Evolutionary conservation across 2,113 vertebrate species (phyloP), one percentile per base, ranked within the genome.

Genomic region (Opisthocomus hoazin): DNA sequence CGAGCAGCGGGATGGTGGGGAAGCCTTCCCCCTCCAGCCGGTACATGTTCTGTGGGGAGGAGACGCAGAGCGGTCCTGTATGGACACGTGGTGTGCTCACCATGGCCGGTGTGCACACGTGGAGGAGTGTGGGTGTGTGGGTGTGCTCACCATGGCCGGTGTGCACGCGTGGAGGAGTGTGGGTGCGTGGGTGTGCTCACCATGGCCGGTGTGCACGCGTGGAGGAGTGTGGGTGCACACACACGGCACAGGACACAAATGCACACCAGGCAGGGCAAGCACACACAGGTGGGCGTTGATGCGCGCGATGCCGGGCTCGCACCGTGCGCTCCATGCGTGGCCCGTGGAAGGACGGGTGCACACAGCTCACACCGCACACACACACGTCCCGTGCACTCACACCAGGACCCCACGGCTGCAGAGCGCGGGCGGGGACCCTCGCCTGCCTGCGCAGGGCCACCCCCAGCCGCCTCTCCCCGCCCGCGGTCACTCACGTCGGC

Each of bases 11-110:
- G 82, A 99, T 95, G 41, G 98, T 99, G 89, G 96, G 90, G 81
- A 99, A 99, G n/a, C 98, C 91, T 0, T 99, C 99, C 10, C 99
- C 98, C 88, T 99, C 99, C 95, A 99, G 97, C 30, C 98, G 99
- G 96, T 99, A 99, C 95, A 98, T 66, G 95, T 98, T 98, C 99
- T 99, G 95, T 1, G 6, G 81, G 43, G 15, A 18, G 13, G 37
- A 12, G 51, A 68, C 11, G 11, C 43, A 11, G 3, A 12, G 34
- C 27, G 21, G 39, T n/a, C n/a, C n/a, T n/a, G n/a, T n/a, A n/a
- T n/a, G n/a, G n/a, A n/a, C n/a, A n/a, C n/a, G n/a, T n/a, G n/a
- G n/a, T n/a, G n/a, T n/a, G n/a, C n/a, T n/a, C n/a, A n/a, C n/a
- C n/a, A n/a, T n/a, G n/a, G n/a, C n/a, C n/a, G n/a, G n/a, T n/a